phyloP scores from a whole-genome alignment of 1,140 invertebrate genomes.

The Eumeta japonica region DNA sequence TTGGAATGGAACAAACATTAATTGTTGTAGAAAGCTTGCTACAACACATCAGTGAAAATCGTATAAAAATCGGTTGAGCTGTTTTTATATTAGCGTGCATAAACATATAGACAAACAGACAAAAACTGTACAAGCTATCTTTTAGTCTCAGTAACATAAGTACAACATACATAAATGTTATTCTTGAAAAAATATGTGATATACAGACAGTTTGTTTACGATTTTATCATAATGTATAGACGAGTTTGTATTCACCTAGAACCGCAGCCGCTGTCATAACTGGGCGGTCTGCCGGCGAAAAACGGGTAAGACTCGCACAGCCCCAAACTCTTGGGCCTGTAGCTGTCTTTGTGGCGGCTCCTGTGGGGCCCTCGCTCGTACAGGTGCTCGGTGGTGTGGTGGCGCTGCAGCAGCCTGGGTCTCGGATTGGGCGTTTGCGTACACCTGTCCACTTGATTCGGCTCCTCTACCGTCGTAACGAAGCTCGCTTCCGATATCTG shows the following conservation, averaged over 20 bases:
- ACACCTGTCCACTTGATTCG: conserved; percentile 35
- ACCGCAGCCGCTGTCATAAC: conserved; percentile 34
- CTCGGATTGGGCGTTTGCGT: conserved; percentile 43
- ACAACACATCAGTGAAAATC: too few species aligned
- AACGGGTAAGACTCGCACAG: conserved; percentile 35
- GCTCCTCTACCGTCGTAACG: conserved; percentile 45
- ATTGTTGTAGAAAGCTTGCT: too few species aligned
- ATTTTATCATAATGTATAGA: too few species aligned
- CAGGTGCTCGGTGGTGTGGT: conserved; percentile 46
- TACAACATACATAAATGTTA: too few species aligned
- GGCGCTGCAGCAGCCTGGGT: conserved; percentile 40
- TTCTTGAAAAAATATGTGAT: too few species aligned
- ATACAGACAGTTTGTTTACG: too few species aligned
- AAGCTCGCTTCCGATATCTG: conserved; percentile 49
- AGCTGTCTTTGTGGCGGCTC: conserved; percentile 22
- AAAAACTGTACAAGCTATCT: too few species aligned
- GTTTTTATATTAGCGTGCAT: too few species aligned
- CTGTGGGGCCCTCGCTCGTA: conserved; percentile 29
- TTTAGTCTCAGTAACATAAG: too few species aligned
- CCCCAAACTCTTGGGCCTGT: conserved; percentile 33
- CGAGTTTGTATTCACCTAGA: conserved; percentile 32
- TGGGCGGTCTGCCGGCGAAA: conserved; percentile 36
- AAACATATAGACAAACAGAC: too few species aligned
- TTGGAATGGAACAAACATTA: too few species aligned
- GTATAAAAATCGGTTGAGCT: too few species aligned